These are phyloP conservation scores for Triops longicaudatus DNA, from an alignment of 1,140 invertebrate species.

Conservation along the genomic window DNA sequence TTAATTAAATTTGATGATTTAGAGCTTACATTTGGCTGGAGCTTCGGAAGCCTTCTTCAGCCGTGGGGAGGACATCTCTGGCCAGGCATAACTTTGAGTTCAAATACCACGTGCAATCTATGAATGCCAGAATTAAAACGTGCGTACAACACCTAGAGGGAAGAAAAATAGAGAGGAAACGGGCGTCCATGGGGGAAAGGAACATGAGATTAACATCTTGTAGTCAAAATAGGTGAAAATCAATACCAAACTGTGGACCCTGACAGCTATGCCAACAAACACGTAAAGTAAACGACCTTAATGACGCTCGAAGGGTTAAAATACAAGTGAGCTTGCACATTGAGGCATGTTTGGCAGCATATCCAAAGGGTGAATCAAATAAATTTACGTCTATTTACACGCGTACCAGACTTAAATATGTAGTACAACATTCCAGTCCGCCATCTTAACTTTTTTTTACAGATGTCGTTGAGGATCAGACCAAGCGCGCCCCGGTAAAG, in stretches of 20 bases:
- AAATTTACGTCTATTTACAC: constrained; percentile 12
- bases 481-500: constrained; percentile 4
- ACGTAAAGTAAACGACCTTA: constrained; percentile 5
- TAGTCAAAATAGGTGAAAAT: constrained; percentile 15
- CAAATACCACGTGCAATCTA: constrained; percentile 1
- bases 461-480: background rate
- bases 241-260: constrained; percentile 10
- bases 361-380: background rate
- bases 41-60: constrained; percentile 10
- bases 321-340: background rate
- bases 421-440: constrained; percentile 14
- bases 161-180: background rate
- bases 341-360: background rate
- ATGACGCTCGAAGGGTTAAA: background rate
- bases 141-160: background rate
- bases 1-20: background rate
- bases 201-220: background rate
- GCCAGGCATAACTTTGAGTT: constrained; percentile 1
- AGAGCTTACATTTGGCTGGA: background rate
- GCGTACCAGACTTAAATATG: constrained; percentile 15
- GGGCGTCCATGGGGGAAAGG: background rate
- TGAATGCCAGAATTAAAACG: constrained; percentile 5
- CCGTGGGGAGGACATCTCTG: constrained; percentile 13
- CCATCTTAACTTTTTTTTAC: constrained; percentile 6
- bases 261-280: constrained; percentile 9